Percentiles rank a stretch among this genome's conserved stretches.
phyloP scores from a whole-genome alignment of 2,113 vertebrate genomes.

The Pseudorectes ferrugineus region DNA sequence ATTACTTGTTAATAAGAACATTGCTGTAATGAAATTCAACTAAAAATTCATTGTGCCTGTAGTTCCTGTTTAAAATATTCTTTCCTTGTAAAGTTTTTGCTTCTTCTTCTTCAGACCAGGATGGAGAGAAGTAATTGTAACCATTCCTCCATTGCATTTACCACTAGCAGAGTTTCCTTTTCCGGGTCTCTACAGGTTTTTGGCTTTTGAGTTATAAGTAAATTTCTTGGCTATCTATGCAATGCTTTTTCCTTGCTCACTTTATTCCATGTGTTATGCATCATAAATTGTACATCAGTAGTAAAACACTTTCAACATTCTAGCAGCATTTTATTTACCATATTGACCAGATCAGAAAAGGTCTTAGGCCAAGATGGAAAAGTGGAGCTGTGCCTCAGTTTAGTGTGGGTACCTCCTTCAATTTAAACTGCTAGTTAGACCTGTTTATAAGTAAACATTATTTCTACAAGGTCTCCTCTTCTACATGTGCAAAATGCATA shows the following conservation, averaged over 20 bases:
- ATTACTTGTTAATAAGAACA: not conserved
- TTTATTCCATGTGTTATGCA: not conserved
- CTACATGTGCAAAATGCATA: not conserved
- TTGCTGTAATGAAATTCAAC: not conserved
- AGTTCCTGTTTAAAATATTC: not conserved
- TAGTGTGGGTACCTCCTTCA: not conserved
- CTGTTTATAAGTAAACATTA: not conserved
- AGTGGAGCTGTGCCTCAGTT: not conserved
- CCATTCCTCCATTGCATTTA: not conserved
- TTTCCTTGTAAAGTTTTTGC: not conserved
- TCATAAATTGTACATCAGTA: not conserved
- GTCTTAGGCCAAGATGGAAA: not conserved
- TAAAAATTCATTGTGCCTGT: not conserved
- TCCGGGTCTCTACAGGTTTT: not conserved
- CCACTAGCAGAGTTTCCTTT: not conserved
- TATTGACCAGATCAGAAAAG: rapidly evolving
- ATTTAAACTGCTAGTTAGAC: not conserved
- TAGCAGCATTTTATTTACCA: rapidly evolving
- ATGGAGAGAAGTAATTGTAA: not conserved
- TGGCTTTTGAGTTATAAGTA: not conserved
- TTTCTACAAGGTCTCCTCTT: not conserved
- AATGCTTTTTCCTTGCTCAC: not conserved
- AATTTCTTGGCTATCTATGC: not conserved
- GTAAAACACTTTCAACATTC: not conserved
- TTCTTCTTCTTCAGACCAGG: not conserved